phyloP scores from a whole-genome alignment of 1,140 invertebrate species.

The Agrypnia vestita region DNA sequence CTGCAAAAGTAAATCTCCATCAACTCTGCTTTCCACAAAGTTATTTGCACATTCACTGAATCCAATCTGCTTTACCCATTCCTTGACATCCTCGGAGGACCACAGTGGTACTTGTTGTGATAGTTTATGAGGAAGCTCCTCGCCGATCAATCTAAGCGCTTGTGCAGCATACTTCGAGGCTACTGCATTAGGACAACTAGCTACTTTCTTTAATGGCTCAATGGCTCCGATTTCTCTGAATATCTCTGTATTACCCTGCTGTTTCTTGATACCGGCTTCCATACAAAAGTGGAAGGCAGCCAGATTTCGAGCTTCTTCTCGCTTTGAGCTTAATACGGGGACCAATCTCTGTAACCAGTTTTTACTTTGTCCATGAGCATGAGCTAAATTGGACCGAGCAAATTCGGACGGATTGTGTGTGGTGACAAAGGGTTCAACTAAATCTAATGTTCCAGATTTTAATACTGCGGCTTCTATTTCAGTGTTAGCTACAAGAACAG shows the following conservation, averaged over 20 bases:
- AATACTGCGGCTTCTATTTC: conserved; percentile 97
- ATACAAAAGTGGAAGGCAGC: conserved; percentile 99
- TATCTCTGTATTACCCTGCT: conserved; percentile 95
- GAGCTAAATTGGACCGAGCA: conserved; percentile 91
- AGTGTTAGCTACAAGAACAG: conserved; percentile 96
- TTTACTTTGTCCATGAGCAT: conserved; percentile 96
- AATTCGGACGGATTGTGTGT: conserved; percentile 96
- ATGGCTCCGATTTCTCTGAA: conserved; percentile 97
- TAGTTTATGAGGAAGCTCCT: conserved; percentile 96
- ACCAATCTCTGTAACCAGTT: conserved; percentile 96
- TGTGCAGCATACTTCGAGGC: conserved; percentile 98
- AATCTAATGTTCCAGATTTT: conserved; percentile 94
- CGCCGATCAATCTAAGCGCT: conserved; percentile 94
- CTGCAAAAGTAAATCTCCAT: conserved; percentile 97
- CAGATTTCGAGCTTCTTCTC: conserved; percentile 95
- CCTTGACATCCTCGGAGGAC: conserved; percentile 95
- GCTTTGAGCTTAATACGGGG: conserved; percentile 95
- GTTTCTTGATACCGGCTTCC: conserved; percentile 98
- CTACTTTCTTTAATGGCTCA: conserved; percentile 95
- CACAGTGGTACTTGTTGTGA: conserved; percentile 98
- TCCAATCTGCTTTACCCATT: conserved; percentile 99
- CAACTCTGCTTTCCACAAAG: conserved; percentile 94
- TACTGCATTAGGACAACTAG: conserved; percentile 97
- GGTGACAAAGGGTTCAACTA: conserved; percentile 97
- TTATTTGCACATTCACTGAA: conserved; percentile 88